These are phyloP conservation scores for Zaprionus nigranus DNA, from an alignment of 1,140 invertebrate genomes.

Conservation along the genomic window DNA sequence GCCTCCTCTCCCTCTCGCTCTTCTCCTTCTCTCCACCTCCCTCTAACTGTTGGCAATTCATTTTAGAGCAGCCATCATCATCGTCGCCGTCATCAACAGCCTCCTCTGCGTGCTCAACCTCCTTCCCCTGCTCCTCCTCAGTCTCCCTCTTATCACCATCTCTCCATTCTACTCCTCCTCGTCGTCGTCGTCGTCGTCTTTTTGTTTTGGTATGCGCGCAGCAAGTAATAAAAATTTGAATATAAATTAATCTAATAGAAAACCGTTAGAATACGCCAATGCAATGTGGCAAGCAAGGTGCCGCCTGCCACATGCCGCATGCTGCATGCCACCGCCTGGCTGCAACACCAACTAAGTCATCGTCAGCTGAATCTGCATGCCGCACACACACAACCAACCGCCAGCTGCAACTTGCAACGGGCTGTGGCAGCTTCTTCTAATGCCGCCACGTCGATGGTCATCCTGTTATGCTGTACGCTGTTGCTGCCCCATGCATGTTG, in stretches of 20 bases:
- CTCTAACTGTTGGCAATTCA: conserved; percentile 63
- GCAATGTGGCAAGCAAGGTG: conserved; percentile 62
- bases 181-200: neutral
- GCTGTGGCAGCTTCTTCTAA: conserved; percentile 40
- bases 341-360: conserved; percentile 74
- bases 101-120: neutral
- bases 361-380: conserved; percentile 74
- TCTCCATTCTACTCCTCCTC: conserved; percentile 22
- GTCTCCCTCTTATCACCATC: neutral
- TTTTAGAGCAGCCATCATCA: conserved; percentile 63
- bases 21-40: neutral
- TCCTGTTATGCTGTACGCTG: conserved; percentile 73
- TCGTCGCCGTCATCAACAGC: conserved; percentile 17
- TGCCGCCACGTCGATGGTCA: conserved; percentile 63
- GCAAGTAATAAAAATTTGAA: conserved; percentile 84
- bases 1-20: neutral
- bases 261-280: conserved; percentile 75
- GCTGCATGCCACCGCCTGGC: no score
- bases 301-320: conserved; percentile 29
- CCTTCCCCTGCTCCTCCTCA: conserved; percentile 1
- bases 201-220: conserved; percentile 64
- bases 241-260: conserved; percentile 84
- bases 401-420: neutral
- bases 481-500: conserved; percentile 55
- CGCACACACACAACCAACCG: conserved; percentile 36